Conservation (phyloP, 2,888 invertebrate species). For the Limnephilus auricula region DNA sequence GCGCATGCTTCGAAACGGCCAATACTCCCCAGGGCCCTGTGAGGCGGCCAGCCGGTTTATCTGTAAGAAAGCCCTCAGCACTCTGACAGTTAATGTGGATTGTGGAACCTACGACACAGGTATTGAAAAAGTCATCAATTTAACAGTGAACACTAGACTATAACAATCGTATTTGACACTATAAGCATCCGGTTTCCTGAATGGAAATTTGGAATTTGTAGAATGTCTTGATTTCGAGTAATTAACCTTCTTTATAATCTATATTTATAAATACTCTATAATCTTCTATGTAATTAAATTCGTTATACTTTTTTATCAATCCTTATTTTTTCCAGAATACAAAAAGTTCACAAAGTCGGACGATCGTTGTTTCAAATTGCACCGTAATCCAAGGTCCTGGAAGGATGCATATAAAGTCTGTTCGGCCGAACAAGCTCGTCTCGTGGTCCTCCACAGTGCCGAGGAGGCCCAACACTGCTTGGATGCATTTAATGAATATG, state of each 20-base stretch:
- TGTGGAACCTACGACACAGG: constrained; percentile 41
- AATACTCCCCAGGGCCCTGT: constrained; percentile 47
- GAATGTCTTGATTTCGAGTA: too few species aligned
- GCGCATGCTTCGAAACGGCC: neutral
- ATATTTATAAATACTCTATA: too few species aligned
- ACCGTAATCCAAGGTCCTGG: constrained; percentile 48
- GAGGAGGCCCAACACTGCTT: constrained; percentile 43
- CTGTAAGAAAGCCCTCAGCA: constrained; percentile 28
- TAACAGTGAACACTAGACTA: too few species aligned
- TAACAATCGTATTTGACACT: neutral
- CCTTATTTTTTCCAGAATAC: neutral
- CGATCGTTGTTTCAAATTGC: constrained; percentile 59
- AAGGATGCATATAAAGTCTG: constrained; percentile 54
- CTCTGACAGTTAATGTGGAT: neutral
- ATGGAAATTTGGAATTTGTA: too few species aligned
- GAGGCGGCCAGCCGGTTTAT: neutral
- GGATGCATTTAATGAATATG: neutral
- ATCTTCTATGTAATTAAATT: too few species aligned
- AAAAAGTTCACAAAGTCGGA: neutral
- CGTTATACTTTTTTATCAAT: too few species aligned
- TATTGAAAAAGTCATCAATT: neutral
- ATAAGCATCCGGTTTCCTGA: too few species aligned
- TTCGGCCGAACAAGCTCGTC: constrained; percentile 43
- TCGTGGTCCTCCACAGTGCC: constrained; percentile 53
- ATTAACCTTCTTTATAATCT: too few species aligned